A percentile compares a stretch with the other conserved stretches of the same genome.
Conservation (phyloP, 1,140 invertebrate genomes). For the Matsumurasca onukii region DNA sequence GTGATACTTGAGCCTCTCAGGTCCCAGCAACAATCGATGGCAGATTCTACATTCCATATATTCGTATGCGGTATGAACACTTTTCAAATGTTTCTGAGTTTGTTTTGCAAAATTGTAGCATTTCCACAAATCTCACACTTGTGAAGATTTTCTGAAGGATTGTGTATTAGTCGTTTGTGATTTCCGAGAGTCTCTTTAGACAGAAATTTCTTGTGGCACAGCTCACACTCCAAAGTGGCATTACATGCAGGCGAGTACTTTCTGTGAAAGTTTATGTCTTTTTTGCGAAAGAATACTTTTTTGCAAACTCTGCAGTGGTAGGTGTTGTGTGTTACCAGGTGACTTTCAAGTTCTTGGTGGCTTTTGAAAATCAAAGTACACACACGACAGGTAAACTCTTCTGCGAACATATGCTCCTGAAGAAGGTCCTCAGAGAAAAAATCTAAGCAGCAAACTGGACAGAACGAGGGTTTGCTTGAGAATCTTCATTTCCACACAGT, state of each 20-base stretch:
- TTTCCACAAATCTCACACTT: conserved; percentile 3
- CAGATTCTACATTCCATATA: conserved; percentile 6
- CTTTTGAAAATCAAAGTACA: not conserved
- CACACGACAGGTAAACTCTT: not conserved
- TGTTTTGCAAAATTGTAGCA: not conserved
- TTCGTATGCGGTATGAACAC: not conserved
- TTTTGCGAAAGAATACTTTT: conserved; percentile 1
- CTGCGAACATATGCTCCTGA: not conserved
- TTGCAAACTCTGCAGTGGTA: conserved; percentile 1
- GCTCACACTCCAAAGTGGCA: not conserved
- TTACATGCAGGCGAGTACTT: not conserved
- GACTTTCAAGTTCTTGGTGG: not conserved
- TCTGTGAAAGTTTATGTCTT: not conserved
- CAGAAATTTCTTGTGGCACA: not conserved
- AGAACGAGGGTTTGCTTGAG: too few species aligned
- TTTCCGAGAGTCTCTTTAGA: not conserved
- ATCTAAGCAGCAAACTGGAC: not conserved
- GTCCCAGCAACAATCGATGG: not conserved
- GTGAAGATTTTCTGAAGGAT: not conserved
- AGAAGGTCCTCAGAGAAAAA: not conserved
- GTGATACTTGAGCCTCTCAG: not conserved
- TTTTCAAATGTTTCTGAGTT: not conserved
- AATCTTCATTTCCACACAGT: too few species aligned
- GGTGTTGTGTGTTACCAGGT: not conserved
- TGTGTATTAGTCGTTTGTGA: not conserved